phyloP scores from a whole-genome alignment of 2,888 invertebrate species.

The Antheraea yamamai region DNA sequence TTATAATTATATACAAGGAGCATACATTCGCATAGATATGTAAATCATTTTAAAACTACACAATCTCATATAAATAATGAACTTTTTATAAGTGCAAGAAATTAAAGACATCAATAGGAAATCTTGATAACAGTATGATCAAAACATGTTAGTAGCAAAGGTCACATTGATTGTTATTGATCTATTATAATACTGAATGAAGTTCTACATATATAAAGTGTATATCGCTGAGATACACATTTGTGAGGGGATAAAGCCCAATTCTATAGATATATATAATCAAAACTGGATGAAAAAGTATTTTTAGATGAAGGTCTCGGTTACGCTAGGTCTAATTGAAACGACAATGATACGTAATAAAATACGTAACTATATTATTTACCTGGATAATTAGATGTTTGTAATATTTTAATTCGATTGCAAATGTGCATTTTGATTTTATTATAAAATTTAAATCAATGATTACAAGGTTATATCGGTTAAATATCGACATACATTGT shows the following conservation, averaged over 20 bases:
- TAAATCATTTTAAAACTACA: not conserved
- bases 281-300: constrained; percentile 49
- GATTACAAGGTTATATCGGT: constrained; percentile 48
- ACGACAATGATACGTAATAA: constrained; percentile 48
- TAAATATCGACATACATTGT: not conserved
- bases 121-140: not conserved
- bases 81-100: not conserved
- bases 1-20: not conserved
- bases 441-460: constrained; percentile 29
- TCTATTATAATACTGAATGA: constrained; percentile 28
- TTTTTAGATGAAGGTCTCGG: constrained; percentile 78
- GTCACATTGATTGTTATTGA: constrained; percentile 36
- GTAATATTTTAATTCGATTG: constrained; percentile 18
- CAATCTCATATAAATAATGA: not conserved
- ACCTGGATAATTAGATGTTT: constrained; percentile 27
- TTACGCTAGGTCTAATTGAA: constrained; percentile 49
- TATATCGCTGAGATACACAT: constrained; percentile 11
- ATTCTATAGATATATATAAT: constrained; percentile 36
- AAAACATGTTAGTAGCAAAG: constrained; percentile 35
- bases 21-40: not conserved
- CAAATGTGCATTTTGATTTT: constrained; percentile 20
- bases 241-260: constrained; percentile 23
- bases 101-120: too few relatives aligned
- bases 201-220: constrained; percentile 1
- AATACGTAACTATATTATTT: constrained; percentile 31